These are phyloP conservation scores for Edolisoma coerulescens DNA, from an alignment of 2,113 vertebrate genomes.

Conservation along the genomic window DNA sequence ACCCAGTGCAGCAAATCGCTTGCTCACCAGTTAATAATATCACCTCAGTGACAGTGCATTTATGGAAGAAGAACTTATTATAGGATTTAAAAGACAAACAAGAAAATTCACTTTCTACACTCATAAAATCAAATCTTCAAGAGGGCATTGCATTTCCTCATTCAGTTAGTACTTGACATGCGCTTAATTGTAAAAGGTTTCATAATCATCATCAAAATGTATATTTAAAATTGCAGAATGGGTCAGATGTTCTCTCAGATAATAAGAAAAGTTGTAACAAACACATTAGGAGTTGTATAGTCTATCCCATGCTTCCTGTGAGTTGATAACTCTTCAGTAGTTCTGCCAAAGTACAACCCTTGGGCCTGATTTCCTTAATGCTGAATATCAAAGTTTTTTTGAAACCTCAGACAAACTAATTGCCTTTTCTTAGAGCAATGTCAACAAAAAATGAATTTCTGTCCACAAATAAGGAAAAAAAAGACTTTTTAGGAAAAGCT, in stretches of 20 bases:
- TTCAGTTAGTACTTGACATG: background rate
- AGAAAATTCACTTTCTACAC: background rate
- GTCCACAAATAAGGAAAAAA: accelerated
- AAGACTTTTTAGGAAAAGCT: background rate
- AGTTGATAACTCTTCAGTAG: background rate
- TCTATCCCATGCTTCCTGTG: background rate
- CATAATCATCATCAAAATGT: background rate
- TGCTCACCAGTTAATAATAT: background rate
- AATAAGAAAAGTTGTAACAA: background rate
- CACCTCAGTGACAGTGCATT: background rate
- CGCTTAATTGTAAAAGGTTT: background rate
- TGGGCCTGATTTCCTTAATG: background rate
- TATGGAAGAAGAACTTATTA: background rate
- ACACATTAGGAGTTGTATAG: background rate
- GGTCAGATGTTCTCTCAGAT: background rate
- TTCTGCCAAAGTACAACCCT: background rate
- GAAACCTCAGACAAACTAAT: background rate
- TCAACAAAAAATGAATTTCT: background rate
- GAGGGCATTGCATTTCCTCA: background rate
- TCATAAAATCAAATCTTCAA: background rate
- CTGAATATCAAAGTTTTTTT: background rate
- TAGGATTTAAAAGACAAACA: background rate
- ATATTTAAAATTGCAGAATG: background rate
- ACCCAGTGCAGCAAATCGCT: background rate
- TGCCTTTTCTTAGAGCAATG: background rate